A percentile compares a stretch with the other conserved stretches of the same genome.
phyloP scores from a whole-genome alignment of 2,888 invertebrate species.

The Spisula solida region DNA sequence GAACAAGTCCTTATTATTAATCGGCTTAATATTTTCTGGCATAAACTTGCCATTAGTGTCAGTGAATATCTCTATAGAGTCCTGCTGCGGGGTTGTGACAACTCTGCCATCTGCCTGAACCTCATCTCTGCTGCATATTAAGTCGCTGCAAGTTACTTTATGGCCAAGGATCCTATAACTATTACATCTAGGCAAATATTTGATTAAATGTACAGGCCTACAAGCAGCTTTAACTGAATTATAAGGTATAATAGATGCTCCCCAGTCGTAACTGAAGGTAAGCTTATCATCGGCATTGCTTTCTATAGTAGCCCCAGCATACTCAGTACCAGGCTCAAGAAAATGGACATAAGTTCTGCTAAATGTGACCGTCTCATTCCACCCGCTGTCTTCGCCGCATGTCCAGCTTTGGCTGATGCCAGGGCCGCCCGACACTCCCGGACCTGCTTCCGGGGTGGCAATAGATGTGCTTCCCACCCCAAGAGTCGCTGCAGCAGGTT shows the following conservation, averaged over 20 bases:
- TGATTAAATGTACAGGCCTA: neutral
- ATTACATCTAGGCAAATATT: slow-evolving; percentile 4
- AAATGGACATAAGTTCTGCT: neutral
- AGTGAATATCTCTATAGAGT: slow-evolving; percentile 36
- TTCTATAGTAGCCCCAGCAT: no score
- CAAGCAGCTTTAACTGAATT: slow-evolving; percentile 14
- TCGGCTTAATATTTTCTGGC: slow-evolving; percentile 32
- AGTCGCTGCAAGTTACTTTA: slow-evolving; percentile 1
- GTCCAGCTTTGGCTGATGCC: neutral
- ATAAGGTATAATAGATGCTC: slow-evolving; percentile 30
- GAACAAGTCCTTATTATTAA: neutral
- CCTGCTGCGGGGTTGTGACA: slow-evolving; percentile 36
- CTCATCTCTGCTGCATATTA: slow-evolving; percentile 34
- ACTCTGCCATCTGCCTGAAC: slow-evolving; percentile 34
- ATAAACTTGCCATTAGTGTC: slow-evolving; percentile 23
- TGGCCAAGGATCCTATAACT: neutral
- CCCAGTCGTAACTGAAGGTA: no score
- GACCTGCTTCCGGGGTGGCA: no score
- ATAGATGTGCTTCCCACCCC: no score
- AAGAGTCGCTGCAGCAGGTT: no score
- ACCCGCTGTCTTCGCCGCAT: neutral
- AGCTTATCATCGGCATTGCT: no score
- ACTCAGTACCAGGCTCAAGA: no score
- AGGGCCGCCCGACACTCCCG: neutral
- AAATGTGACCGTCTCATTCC: neutral